These are phyloP conservation scores for Zapus hudsonius DNA, from an alignment of 2,113 vertebrate species.

Conservation along the genomic window DNA sequence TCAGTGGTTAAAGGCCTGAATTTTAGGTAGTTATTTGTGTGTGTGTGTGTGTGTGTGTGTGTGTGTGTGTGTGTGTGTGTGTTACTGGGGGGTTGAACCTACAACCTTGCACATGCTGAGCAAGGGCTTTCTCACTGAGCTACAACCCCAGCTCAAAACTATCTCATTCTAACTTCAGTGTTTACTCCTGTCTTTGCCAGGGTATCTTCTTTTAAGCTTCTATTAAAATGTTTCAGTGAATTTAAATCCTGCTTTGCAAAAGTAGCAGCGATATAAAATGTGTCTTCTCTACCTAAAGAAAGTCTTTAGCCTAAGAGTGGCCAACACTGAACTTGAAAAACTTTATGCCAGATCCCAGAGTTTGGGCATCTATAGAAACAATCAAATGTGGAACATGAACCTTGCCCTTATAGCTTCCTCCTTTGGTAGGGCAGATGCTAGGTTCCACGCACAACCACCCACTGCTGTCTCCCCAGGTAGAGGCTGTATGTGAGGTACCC, in stretches of 20 bases:
- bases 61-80: no score
- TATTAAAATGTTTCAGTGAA: not conserved
- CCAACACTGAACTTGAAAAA: not conserved
- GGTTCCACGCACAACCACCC: not conserved
- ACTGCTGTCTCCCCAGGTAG: fast-evolving
- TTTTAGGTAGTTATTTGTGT: not conserved
- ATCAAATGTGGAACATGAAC: not conserved
- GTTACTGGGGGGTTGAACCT: no score
- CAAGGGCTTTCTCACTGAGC: no score
- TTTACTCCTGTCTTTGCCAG: not conserved
- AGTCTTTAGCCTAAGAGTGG: constrained; percentile 11
- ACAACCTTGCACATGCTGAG: no score
- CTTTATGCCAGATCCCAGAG: constrained; percentile 24
- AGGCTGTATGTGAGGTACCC: not conserved
- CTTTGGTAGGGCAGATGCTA: not conserved
- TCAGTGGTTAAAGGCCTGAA: not conserved
- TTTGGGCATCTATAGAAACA: constrained; percentile 10
- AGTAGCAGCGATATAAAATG: not conserved
- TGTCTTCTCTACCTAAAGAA: constrained; percentile 12
- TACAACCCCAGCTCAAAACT: no score
- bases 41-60: no score
- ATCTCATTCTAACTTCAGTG: constrained; percentile 33
- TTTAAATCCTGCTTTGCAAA: constrained; percentile 30
- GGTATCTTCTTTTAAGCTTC: not conserved
- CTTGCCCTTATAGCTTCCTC: not conserved